These are phyloP conservation scores for Rhynchophorus ferrugineus DNA, from an alignment of 1,140 invertebrate species.

Conservation along the genomic window DNA sequence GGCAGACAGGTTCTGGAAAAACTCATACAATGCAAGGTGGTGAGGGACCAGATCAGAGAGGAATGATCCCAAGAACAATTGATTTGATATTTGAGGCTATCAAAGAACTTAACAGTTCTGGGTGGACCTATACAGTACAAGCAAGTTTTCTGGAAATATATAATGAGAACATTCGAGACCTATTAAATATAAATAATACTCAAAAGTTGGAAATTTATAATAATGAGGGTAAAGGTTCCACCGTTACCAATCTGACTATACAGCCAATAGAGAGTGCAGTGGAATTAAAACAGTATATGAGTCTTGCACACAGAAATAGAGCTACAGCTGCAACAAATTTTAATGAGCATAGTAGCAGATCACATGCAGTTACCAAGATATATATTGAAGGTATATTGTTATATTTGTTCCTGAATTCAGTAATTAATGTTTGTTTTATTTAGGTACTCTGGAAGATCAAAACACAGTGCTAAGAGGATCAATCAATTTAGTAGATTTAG, in stretches of 20 bases:
- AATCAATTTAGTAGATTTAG: constrained; percentile 86
- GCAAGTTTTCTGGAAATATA: constrained; percentile 87
- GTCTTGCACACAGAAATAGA: constrained; percentile 60
- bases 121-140: background rate
- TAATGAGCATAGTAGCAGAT: constrained; percentile 78
- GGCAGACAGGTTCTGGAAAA: constrained; percentile 91
- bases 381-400: constrained; percentile 40
- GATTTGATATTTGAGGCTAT: constrained; percentile 14
- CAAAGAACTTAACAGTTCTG: background rate
- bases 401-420: too few relatives aligned
- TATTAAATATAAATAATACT: constrained; percentile 32
- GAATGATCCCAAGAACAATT: constrained; percentile 18
- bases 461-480: constrained; percentile 44
- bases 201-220: constrained; percentile 26
- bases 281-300: constrained; percentile 57
- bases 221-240: constrained; percentile 36
- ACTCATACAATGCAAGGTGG: constrained; percentile 74
- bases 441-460: constrained; percentile 10
- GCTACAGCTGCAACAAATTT: constrained; percentile 64
- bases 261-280: constrained; percentile 57
- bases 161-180: constrained; percentile 45
- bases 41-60: constrained; percentile 1
- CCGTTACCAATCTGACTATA: constrained; percentile 64
- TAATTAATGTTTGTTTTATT: too few relatives aligned
- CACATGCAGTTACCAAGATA: constrained; percentile 75